Evolutionary conservation across 2,888 invertebrate species (phyloP).

Genomic region (Mythimna albipuncta): DNA sequence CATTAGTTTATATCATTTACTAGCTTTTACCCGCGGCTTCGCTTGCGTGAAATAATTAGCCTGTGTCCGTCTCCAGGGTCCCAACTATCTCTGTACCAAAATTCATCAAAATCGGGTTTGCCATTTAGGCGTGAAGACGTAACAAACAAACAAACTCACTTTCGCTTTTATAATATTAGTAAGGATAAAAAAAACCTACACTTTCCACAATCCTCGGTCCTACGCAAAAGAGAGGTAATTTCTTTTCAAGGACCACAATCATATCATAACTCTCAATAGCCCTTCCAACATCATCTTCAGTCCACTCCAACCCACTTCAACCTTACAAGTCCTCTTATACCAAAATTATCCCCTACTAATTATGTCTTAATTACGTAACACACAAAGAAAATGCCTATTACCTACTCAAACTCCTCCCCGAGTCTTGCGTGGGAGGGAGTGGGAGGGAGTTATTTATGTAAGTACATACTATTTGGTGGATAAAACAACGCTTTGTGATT

Average conservation of each 20-base stretch:
- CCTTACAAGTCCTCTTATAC: constrained; percentile 6
- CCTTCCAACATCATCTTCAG: background rate
- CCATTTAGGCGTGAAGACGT: too few species aligned
- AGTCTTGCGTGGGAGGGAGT: background rate
- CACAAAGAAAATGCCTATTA: constrained; percentile 12
- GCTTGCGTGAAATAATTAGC: too few species aligned
- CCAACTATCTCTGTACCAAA: too few species aligned
- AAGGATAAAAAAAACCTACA: too few species aligned
- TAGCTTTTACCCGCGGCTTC: too few species aligned
- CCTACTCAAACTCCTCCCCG: background rate
- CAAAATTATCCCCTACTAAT: constrained; percentile 3
- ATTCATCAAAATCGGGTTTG: too few species aligned
- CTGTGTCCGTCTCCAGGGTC: too few species aligned
- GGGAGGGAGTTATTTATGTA: constrained; percentile 33
- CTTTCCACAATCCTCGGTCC: too few species aligned
- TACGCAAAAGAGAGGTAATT: background rate
- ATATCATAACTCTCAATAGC: background rate
- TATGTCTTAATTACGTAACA: constrained; percentile 8
- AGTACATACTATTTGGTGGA: constrained; percentile 16
- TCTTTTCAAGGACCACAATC: background rate
- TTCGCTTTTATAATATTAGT: too few species aligned
- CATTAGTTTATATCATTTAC: too few species aligned
- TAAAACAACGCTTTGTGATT: constrained; percentile 25
- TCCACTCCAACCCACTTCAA: constrained; percentile 9
- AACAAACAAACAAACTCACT: too few species aligned